Percentiles rank a stretch among this genome's conserved stretches.
phyloP scores from a whole-genome alignment of 64 coral and sea anemone genomes.

The Actinia equina region DNA sequence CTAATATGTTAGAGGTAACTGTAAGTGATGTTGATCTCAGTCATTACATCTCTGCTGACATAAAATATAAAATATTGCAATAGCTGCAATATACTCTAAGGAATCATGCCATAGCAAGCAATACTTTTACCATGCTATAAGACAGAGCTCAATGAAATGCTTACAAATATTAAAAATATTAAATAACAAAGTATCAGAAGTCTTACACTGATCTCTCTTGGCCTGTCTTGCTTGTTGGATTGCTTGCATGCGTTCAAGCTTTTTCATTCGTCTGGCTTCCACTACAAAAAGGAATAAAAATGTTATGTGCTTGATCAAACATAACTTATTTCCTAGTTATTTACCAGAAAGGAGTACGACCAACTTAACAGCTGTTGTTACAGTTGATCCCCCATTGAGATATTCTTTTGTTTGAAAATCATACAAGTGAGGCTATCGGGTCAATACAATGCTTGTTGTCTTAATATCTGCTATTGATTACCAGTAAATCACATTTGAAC shows the following conservation, averaged over 20 bases:
- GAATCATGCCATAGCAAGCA: not conserved
- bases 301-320: not conserved
- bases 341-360: too few relatives aligned
- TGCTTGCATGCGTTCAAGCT: slow-evolving; percentile 78
- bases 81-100: not conserved
- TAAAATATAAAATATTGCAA: not conserved
- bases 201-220: slow-evolving; percentile 84
- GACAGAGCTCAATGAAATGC: not conserved
- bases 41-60: not conserved
- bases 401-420: too few relatives aligned
- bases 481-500: too few relatives aligned
- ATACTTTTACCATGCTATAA: not conserved
- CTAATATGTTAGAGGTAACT: not conserved
- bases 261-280: slow-evolving; percentile 77
- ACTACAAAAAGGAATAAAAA: slow-evolving; percentile 27
- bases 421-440: too few relatives aligned
- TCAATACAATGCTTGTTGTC: too few relatives aligned
- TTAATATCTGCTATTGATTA: too few relatives aligned
- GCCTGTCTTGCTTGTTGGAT: slow-evolving; percentile 75
- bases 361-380: not conserved
- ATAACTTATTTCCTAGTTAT: too few relatives aligned
- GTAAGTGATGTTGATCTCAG: not conserved
- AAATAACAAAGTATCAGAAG: not conserved
- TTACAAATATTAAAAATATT: too few relatives aligned
- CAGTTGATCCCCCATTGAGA: too few relatives aligned